Base-by-base conservation (phyloP, 2,113 vertebrate species). In the Muntiacus reevesi region DNA sequence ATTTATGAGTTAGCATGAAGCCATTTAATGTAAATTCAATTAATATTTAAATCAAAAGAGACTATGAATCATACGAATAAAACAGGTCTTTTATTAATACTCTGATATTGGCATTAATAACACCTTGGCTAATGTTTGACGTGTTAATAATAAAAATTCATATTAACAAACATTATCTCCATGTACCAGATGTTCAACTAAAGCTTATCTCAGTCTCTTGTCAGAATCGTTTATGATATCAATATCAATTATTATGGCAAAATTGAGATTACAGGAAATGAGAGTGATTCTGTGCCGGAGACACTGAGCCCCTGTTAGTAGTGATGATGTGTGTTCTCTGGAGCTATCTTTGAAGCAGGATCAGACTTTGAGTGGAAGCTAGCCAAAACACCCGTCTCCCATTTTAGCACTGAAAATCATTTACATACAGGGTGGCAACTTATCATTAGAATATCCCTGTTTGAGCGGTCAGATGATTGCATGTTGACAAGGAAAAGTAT, bases 151-250 rank as follows among this genome's bases (percentile, higher is more conserved):
- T 59, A 88, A 87, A 96, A 94, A 89, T 95, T 7, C 82, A 36
- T 84, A 96, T 95, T 92, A 97, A 94, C 62, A 74, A 97, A 43
- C 82, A 93, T 19, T 96, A 86, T 94, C 89, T 96, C 81, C 50
- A 96, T 87, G 83, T 94, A 79, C 43, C 91, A 98, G 84, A 90
- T 92, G 64, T 92, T 97, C 95, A 95, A 62, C 40, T 92, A 97
- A 97, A 96, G 19, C 43, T 95, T 93, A 97, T 76, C 74, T 87
- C 30, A 7, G 36, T 57, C 40, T 82, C 89, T 93, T 95, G 84
- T 43, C 91, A 96, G 40, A 87, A 94, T 60, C 17, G 8, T 96
- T 82, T 50, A 92, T 40, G 76, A 54, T 52, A 74, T 6, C 81
- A 88, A 40, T 30, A 96, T 93, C 43, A 92, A 91, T 90, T 88